Evolutionary conservation across 2,797 vertebrate genomes (phyloP).

Genomic region (Rousettus madagascariensis): DNA sequence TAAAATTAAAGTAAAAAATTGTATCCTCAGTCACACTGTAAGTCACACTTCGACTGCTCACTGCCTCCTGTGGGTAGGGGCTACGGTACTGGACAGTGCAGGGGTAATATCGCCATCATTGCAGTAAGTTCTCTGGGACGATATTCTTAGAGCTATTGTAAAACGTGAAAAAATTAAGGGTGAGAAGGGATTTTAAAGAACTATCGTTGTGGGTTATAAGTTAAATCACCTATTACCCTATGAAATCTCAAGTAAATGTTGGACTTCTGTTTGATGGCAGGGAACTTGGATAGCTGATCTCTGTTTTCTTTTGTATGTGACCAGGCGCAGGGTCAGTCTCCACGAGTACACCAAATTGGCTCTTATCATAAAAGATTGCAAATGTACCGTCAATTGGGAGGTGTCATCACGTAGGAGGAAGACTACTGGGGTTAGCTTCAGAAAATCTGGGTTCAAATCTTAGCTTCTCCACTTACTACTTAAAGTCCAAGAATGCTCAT

Average conservation of each 20-base stretch:
- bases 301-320: not conserved
- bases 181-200: not conserved
- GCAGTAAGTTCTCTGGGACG: not conserved
- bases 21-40: not conserved
- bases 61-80: fast-evolving
- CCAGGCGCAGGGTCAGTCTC: not conserved
- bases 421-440: not conserved
- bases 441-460: not conserved
- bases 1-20: not conserved
- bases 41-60: not conserved
- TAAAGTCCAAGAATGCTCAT: not conserved
- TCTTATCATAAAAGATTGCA: not conserved
- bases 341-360: no score
- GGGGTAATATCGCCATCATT: not conserved
- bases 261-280: not conserved
- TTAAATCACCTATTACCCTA: not conserved
- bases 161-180: not conserved
- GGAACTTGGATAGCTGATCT: not conserved
- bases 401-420: not conserved
- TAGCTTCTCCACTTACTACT: not conserved
- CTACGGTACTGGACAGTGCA: fast-evolving
- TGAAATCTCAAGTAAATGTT: not conserved
- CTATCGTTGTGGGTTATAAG: not conserved
- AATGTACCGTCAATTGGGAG: not conserved
- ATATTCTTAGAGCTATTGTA: not conserved